Base-by-base conservation (phyloP, 2,113 vertebrate genomes). In the Mellivora capensis region DNA sequence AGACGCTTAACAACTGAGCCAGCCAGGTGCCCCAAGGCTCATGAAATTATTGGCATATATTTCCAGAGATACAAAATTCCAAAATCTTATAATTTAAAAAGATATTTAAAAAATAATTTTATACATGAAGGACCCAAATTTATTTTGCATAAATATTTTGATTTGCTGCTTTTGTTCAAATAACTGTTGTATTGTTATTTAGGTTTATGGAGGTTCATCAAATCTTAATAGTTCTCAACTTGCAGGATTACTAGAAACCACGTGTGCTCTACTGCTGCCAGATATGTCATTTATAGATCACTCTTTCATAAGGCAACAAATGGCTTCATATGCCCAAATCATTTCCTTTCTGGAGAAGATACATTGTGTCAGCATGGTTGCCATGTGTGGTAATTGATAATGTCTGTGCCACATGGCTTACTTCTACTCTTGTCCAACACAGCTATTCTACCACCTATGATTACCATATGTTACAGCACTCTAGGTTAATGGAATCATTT, bases 381-480 rank as follows among this genome's bases (percentile, higher is more conserved):
- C 98, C 97, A 91, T 12, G 94, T 96, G 98, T 67, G 94, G 95
- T 98, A 98, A 97, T 96, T 98, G 98, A 94, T 96, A 71, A 96
- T 31, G 97, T 94, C 98, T 98, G 97, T 96, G 93, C 98, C 10
- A 96, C 98, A 96, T 83, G 90, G 94, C 97, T 91, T 93, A 94
- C 77, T 76, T 98, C 96, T 95, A 69, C 97, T 82, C 96, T 95
- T 95, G 97, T 96, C 97, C 96, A 34, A 37, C 93, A 97, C 76
- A 96, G 97, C 97, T 97, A 49, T 97, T 96, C 97, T 96, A 93
- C 97, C 98, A 96, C 98, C 98, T 98, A 96, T 98, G 97, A 98
- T 71, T 59, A 34, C 97, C 98, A 79, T 98, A 96, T 98, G 98
- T 94, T 97, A 74, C 96, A 89, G 6, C 72, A 39, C n/a, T 72